Evolutionary conservation across 2,888 invertebrate genomes (phyloP), one percentile per base, ranked within the genome.

Genomic region (Lepeophtheirus nordmannii): DNA sequence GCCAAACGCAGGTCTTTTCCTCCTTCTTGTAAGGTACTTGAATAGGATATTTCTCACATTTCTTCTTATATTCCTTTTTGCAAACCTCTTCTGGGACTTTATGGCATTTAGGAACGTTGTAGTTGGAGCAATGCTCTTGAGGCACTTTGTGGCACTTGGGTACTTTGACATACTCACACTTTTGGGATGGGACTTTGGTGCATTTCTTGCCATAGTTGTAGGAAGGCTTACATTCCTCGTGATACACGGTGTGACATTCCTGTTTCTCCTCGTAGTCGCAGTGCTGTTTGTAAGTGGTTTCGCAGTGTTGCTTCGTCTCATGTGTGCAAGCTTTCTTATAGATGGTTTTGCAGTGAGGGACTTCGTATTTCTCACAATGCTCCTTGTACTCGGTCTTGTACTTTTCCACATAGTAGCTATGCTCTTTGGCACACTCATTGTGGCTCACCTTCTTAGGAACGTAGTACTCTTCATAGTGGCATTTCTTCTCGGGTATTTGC

Each of bases 171-270:
- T 62, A 62, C 20, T 62, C 40, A 17, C 62, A 62, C 22, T n/a
- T 39, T 23, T 62, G 10, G 39, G 39, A 20, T 20, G 62, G 62
- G 40, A 62, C 41, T 23, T 62, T 62, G n/a, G 38, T 62, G 40
- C 62, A 62, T 23, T 62, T 62, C 40, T 62, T 62, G 20, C 41
- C 62, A 23, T 62, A 62, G 62, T 62, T 62, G 62, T 62, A 62
- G 10, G 39, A 39, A 17, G 62, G 62, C 62, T 62, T 62, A 23
- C 62, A 62, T 23, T 62, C 62, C 41, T 62, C 62, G 11, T 17
- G 17, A 41, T 62, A 62, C n/a, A 41, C 41, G 8, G 62, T 62
- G 11, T 38, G 17, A 7, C 62, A 62, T 37, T 39, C 10, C 17
- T 62, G 62, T 17, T 62, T 62, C 62, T 62, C 17, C 40, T 62